Percentiles rank a stretch among this genome's conserved stretches.
phyloP scores from a whole-genome alignment of 2,888 invertebrate genomes.

The Acanthosoma haemorrhoidale region DNA sequence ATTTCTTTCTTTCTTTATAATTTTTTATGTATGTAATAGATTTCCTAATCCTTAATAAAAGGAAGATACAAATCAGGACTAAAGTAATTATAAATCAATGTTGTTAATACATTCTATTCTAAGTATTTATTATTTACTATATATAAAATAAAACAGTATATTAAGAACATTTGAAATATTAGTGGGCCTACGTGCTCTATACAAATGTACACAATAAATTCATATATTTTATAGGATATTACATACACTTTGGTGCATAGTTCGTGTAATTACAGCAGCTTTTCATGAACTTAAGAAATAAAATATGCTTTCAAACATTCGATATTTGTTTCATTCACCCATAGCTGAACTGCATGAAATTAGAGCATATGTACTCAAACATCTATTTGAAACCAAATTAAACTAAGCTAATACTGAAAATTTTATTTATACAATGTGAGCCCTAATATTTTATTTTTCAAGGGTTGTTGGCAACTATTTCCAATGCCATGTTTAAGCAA shows the following conservation, averaged over 20 bases:
- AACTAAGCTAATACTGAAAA: constrained; percentile 18
- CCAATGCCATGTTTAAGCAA: background rate
- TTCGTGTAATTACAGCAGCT: constrained; percentile 25
- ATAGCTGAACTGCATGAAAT: background rate
- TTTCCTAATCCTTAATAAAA: constrained; percentile 14
- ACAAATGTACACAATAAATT: constrained; percentile 25
- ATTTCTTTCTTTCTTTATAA: background rate
- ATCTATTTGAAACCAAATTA: background rate
- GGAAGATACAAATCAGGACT: constrained; percentile 21
- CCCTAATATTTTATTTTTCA: background rate
- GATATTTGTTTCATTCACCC: constrained; percentile 9
- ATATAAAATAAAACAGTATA: constrained; percentile 18
- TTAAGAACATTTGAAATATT: constrained; percentile 9
- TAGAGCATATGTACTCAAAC: constrained; percentile 4
- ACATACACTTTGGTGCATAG: constrained; percentile 21
- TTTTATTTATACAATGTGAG: background rate
- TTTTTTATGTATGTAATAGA: background rate
- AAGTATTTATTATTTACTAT: constrained; percentile 7
- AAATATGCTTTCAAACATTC: constrained; percentile 14
- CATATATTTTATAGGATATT: constrained; percentile 13
- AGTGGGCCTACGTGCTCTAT: constrained; percentile 26
- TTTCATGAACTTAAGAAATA: constrained; percentile 9
- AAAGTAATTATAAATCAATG: constrained; percentile 15
- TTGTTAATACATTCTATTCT: constrained; percentile 13
- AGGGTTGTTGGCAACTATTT: background rate